Base-by-base conservation (phyloP, 1,140 invertebrate species). In the Parasteatoda tepidariorum region DNA sequence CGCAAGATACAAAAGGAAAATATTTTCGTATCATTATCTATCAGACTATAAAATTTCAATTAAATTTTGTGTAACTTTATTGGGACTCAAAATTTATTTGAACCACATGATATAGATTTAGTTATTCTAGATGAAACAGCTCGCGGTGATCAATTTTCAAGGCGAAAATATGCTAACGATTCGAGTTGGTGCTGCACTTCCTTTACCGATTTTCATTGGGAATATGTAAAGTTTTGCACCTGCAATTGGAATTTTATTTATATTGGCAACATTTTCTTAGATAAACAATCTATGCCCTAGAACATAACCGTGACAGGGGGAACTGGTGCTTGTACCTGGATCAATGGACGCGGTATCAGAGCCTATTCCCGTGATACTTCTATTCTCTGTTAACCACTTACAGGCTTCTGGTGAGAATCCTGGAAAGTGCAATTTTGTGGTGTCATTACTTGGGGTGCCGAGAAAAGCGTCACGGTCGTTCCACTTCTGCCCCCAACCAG, bases 321-420 rank as follows among this genome's bases (percentile, higher is more conserved):
- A 70, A 18, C 38, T 38, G 15, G 31, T 6, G 18, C 33, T 30
- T n/a, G 66, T 84, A 3, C 87, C 74, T 13, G 85, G 84, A 24
- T 85, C 93, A 7, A 92, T 86, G 9, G 91, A 92, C 0, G 92
- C 89, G 0, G 91, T 90, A 86, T 94, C 93, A 0, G 92, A 89
- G 0, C 92, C 93, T 0, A 93, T 89, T 0, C 92, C 93, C 38
- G 91, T 88, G 38, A 94, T 89, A 79, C 91, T 90, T 26, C 89
- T 89, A 30, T 91, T 88, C 15, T 91, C 89, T 1, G 90, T 90
- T 76, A 94, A 89, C 90, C 91, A 93, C 75, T 90, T 86, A 0
- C 92, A 91, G 24, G 92, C 91, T 28, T 91, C 90, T 74, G 87
- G 87, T 61, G 90, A 89, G 24, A 93, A 85, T 62, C 92, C 92